Evolutionary conservation across 1,140 invertebrate species (phyloP), one percentile per base, ranked within the genome.

Genomic region (Drosophila melanica): DNA sequence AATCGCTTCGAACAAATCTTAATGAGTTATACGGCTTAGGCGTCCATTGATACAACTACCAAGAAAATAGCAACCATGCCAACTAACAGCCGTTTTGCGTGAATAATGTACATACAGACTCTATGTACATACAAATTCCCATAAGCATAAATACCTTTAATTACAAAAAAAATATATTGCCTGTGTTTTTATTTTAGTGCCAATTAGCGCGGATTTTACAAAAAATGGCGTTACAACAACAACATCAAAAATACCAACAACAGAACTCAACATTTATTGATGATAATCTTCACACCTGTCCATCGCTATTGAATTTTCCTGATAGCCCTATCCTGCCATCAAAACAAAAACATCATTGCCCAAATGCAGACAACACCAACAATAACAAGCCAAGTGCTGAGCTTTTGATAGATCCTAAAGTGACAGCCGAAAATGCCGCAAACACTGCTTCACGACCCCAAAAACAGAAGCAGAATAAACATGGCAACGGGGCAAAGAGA

Each of bases 181-280:
- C 18, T 63, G n/a, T 47, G 39, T 58, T 68, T 59, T 67, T 41
- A 58, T 76, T 87, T 66, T 78, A 87, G 82, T 79, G 75, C 78
- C 78, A 81, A 86, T 86, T 81, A 81, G 62, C 47, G 55, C 68
- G 18, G 37, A 39, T 57, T 57, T 30, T 4, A 42, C 0, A 16
- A 35, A 68, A 60, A 23, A 74, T 74, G 71, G 65, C 71, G 41
- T 33, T 65, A 27, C 70, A 60, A 33, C 59, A 16, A 64, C 71
- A 74, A 35, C 84, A 62, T n/a, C 78, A 80, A 64, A 78, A 85
- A 73, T 81, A 90, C 33, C 79, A 75, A 51, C 81, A 91, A 71
- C 90, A 91, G 57, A 91, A 91, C 67, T 91, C 90, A 50, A 91
- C 90, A 71, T 80, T 91, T 60, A 91, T 91, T 72, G 77, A 91